Evolutionary conservation across 35 echinoderm and acorn worm genomes (phyloP), one percentile per base, ranked within the genome.

Genomic region (Patiria miniata): DNA sequence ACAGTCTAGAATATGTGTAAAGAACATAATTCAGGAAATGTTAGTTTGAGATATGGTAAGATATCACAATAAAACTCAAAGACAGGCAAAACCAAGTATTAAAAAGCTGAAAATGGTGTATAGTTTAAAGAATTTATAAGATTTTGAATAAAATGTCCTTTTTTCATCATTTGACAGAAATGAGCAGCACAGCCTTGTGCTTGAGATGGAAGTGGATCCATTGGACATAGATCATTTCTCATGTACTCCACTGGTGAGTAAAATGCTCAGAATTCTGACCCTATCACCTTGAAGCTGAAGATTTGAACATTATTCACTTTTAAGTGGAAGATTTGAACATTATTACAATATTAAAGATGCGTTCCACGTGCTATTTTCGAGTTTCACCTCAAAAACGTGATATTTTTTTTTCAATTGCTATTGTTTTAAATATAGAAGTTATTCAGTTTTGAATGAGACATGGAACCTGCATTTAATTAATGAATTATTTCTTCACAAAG

Each of bases 191-290:
- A 83, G 91, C 69, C 19, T 98, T 1, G 77, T 92, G 29, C 55
- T 94, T 40, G 96, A 98, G 52, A 60, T 92, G 36, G 96, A 98
- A 61, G 61, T 91, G 1, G 92, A 98, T 57, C 92, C 96, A 15
- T 42, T 98, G 86, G 92, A 88, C 47, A 86, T 94, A 1, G 96
- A 98, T 77, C 44, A 98, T 54, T 82, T 87, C 40, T 94, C 96
- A 21, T 98, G 96, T 34, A 98, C 96, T 2, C 92, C 96, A 54
- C 69, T 98, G 81, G 96, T 98, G 77, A 86, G 96, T 91, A 17
- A 36, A 26, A 73, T 21, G 5, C 65, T 30, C 1, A 73, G 65
- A 12, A 28, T 73, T 73, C 61, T 69, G 19, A 16, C 10, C 7
- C 78, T 80, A 80, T 37, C 30, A n/a, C 78, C 38, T 40, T 52